Base-by-base conservation (phyloP, 1,140 invertebrate species). In the Panulirus ornatus region DNA sequence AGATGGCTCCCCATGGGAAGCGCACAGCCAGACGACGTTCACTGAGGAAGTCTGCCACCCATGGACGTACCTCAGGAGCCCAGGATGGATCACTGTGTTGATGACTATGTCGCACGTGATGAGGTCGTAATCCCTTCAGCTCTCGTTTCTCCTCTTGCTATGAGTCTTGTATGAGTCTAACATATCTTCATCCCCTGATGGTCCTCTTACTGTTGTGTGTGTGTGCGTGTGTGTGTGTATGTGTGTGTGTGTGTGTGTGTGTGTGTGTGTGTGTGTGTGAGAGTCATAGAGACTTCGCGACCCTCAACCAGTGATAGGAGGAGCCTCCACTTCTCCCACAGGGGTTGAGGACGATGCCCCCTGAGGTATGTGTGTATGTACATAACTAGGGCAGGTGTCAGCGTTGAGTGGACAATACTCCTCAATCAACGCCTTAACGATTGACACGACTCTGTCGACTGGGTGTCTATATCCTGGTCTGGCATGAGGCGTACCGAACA, bases 341-440 rank as follows among this genome's bases (percentile, higher is more conserved):
- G n/a, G n/a, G n/a, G n/a, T n/a, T n/a, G n/a, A n/a, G n/a, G n/a
- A n/a, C n/a, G n/a, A n/a, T n/a, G n/a, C n/a, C n/a, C n/a, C n/a
- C n/a, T n/a, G n/a, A n/a, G n/a, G 36, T 76, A 19, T 76, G 36
- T 76, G 75, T 76, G 36, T 76, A 22, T 76, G 36, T 76, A 22
- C n/a, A 22, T 76, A 22, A 11, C 5, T 76, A n/a, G 34, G 9
- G 34, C 40, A 22, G 9, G 34, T 76, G 34, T 38, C 5, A 36
- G 34, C n/a, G 34, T 34, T 1, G 22, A 34, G 22, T 5, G 2
- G 1, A 3, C 0, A 2, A 44, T 11, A 5, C 22, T 0, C 42
- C 9, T 40, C 1, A 36, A 8, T 78, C 0, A 8, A 40, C 0
- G 3, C 73, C 27, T 6, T 76, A 1, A 6, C 40, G 22, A 36